Base-by-base conservation (phyloP, 2,888 invertebrate species). In the Mycalesis mineus region DNA sequence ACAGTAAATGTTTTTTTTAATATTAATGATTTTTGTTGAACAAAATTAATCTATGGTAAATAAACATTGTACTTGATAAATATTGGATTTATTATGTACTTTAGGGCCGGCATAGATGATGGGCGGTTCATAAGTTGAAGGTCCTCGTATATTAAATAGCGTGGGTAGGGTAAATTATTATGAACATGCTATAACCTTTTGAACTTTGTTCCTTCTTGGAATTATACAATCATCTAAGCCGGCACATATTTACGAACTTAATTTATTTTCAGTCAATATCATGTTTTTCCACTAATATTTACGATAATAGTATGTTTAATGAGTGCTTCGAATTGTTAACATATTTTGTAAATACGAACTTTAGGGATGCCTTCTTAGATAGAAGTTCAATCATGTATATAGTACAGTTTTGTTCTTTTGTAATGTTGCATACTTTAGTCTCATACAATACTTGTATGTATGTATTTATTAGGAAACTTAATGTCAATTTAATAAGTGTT, bases 401-500 rank as follows among this genome's bases (percentile, higher is more conserved):
- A 52, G 31, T 41, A 15, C 40, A 51, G 42, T 52, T 33, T 22
- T 33, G 52, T 52, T 52, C 52, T 52, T 52, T 52, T 52, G 31
- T 52, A 42, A 42, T 42, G 22, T 52, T 42, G 42, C 29, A 15
- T 52, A 52, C 7, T 15, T 40, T 50, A 50, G 47, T 47, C 33
- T 47, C 15, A 47, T 33, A 47, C 28, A 50, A 37, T 39, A 40
- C 51, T 40, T 51, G 51, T 51, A 51, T 29, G 40, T 51, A 40
- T 41, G 13, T 45, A 45, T 50, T 50, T 22, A 50, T 22, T 50
- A 51, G 51, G 31, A 51, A 51, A 14, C 37, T 31, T 51, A 40
- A 41, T 51, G 51, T 51, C 51, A 51, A 51, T 51, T 51, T 41
- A 51, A 40, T 51, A 51, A 51, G 40, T 40, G 51, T 51, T 51